Conservation (phyloP, 1,140 invertebrate genomes). For the Chelonus insularis region DNA sequence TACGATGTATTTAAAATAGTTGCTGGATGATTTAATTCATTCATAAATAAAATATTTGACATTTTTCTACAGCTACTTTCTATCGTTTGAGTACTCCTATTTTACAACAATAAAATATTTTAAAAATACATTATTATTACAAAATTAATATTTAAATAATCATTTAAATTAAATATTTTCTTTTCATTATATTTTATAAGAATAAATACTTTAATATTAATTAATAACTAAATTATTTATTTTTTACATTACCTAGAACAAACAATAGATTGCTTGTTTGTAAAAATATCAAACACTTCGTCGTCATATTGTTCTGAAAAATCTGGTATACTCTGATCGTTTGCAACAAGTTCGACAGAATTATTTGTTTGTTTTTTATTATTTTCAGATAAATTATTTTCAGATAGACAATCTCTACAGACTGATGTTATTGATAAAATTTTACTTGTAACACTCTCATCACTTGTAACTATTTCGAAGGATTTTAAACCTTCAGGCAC, state of each 20-base stretch:
- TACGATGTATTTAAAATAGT: slow-evolving; percentile 23
- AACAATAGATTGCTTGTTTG: slow-evolving; percentile 10
- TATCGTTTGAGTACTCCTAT: slow-evolving; percentile 42
- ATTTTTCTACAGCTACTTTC: slow-evolving; percentile 30
- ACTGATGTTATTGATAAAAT: too few species aligned
- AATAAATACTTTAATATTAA: not conserved
- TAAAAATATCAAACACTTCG: slow-evolving; percentile 21
- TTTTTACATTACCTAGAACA: not conserved
- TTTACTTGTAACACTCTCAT: too few species aligned
- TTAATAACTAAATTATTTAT: not conserved
- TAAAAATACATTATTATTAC: not conserved
- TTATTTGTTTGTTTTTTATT: slow-evolving; percentile 21
- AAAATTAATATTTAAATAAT: not conserved
- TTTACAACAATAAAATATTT: slow-evolving; percentile 11
- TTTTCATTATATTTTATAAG: not conserved
- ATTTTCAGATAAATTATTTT: not conserved
- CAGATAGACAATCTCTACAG: too few species aligned
- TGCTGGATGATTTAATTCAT: slow-evolving; percentile 27
- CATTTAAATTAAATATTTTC: not conserved
- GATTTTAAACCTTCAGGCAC: too few species aligned
- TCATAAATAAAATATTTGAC: slow-evolving; percentile 22
- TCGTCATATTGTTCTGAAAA: slow-evolving; percentile 34
- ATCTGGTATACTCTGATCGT: slow-evolving; percentile 41
- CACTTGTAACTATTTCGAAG: too few species aligned
- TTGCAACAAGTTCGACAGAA: slow-evolving; percentile 26